These are phyloP conservation scores for Entelurus aequoreus DNA, from an alignment of 2,113 vertebrate species.

Conservation along the genomic window DNA sequence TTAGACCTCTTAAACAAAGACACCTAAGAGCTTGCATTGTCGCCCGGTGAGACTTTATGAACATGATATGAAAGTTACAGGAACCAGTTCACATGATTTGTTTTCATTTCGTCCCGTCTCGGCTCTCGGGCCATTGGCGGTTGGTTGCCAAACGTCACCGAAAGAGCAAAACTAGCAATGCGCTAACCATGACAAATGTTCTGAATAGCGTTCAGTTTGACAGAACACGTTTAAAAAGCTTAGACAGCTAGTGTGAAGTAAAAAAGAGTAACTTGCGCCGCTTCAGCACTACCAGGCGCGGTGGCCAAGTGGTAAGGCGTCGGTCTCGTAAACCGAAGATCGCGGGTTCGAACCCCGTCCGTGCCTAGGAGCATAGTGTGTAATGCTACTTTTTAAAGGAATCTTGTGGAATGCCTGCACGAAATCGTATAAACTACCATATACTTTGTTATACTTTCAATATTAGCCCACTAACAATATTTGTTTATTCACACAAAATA, in stretches of 20 bases:
- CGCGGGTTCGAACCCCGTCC: conserved; percentile 90
- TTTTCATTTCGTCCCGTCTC: neutral
- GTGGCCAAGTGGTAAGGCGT: conserved; percentile 94
- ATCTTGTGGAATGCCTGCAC: neutral
- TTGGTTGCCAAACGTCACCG: neutral
- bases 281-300: conserved; percentile 69
- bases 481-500: too few relatives aligned
- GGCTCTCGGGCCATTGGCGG: neutral
- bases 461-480: too few relatives aligned
- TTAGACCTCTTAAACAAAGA: neutral
- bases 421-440: too few relatives aligned
- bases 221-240: too few relatives aligned
- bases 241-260: too few relatives aligned
- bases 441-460: too few relatives aligned
- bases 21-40: neutral
- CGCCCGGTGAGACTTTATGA: neutral
- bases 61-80: neutral
- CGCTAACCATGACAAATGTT: neutral
- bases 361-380: conserved; percentile 45
- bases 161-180: neutral
- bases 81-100: neutral
- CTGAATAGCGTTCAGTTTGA: neutral
- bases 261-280: neutral
- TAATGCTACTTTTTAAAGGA: neutral
- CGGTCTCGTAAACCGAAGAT: conserved; percentile 89